Conservation (phyloP, 2,113 vertebrate species). For the Penelope pileata region DNA sequence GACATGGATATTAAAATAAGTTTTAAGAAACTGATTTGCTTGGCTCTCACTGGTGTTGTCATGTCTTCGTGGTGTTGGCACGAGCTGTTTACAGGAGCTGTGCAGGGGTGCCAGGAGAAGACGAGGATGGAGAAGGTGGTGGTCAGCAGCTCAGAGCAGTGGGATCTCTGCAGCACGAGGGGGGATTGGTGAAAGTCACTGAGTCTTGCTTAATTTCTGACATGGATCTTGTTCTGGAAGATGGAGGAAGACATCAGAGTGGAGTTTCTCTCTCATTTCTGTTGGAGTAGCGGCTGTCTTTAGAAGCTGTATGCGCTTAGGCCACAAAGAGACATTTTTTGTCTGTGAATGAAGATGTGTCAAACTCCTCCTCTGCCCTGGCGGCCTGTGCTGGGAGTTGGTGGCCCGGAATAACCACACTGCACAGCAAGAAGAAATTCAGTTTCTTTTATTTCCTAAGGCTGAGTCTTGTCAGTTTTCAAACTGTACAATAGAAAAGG, state of each 20-base stretch:
- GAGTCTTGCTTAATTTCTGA: neutral
- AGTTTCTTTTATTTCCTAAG: neutral
- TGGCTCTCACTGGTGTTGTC: slow-evolving; percentile 57
- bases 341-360: neutral
- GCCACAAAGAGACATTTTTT: neutral
- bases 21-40: slow-evolving; percentile 77
- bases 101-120: neutral
- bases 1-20: slow-evolving; percentile 80
- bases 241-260: neutral
- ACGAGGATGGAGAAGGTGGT: neutral
- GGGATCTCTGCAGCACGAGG: neutral
- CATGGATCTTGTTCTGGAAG: neutral
- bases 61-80: neutral
- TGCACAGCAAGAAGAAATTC: neutral
- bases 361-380: neutral
- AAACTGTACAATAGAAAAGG: neutral
- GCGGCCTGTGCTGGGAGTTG: fast-evolving
- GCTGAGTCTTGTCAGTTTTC: neutral
- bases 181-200: neutral
- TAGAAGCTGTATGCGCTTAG: fast-evolving
- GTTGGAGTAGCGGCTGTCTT: neutral
- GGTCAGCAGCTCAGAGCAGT: neutral
- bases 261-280: neutral
- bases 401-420: neutral
- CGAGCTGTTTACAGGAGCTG: neutral